Base-by-base conservation (phyloP, 2,113 vertebrate species). In the Urocolius indicus region DNA sequence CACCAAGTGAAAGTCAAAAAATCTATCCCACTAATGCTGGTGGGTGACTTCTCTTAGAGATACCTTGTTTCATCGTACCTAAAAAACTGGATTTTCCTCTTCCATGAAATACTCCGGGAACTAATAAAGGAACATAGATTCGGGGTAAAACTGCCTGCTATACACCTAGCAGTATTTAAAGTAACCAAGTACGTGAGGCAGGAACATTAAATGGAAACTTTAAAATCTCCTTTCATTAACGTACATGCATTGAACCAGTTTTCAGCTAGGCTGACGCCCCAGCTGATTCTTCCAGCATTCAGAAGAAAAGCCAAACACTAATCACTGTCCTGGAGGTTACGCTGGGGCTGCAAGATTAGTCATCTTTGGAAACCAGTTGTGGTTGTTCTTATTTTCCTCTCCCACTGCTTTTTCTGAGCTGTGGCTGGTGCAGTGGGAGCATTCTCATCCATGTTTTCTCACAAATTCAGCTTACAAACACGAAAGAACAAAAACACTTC, bases 361-460 rank as follows among this genome's bases (percentile, higher is more conserved):
- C 94, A 96, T 74, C 87, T 82, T 63, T 95, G 77, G 94, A 96
- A 96, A 97, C 71, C 84, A 93, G 22, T 80, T 72, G 91, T 75
- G 88, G 95, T 82, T 96, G 77, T 34, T 97, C 52, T 93, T 91
- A 61, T 89, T 93, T 94, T 90, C 89, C 94, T 89, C 90, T 96
- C 87, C 95, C 82, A 93, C 91, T 95, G 90, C 55, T 94, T 92
- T 76, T 94, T 88, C 92, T 91, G 93, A 83, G 90, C 77, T 80
- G 49, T 2, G 82, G 55, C 63, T 96, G 85, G 63, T 80, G 91
- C 94, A 96, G 81, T 78, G 76, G 68, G 91, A 95, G 96, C 91
- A 74, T 81, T 94, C 79, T 73, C 93, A 69, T 72, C 90, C 46
- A 89, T 84, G 92, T 94, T 94, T 96, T 95, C 95, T 95, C 92